These are phyloP conservation scores for Calypte anna DNA, from an alignment of 2,113 vertebrate species.

Conservation along the genomic window DNA sequence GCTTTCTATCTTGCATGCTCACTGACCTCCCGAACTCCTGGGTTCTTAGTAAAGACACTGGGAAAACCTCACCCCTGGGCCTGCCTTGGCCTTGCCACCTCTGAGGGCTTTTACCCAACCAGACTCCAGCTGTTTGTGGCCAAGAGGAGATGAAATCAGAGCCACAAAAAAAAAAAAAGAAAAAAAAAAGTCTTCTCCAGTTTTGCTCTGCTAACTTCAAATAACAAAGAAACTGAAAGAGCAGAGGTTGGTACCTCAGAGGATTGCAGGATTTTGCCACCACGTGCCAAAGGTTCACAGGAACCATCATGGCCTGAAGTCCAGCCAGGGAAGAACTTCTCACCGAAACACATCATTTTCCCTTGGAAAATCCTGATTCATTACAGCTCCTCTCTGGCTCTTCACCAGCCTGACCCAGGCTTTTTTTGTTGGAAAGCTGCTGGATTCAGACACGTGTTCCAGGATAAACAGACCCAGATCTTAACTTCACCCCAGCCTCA, in stretches of 20 bases:
- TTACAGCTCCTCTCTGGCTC: not conserved
- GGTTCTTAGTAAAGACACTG: rapidly evolving
- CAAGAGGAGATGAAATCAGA: not conserved
- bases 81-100: rapidly evolving
- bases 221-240: not conserved
- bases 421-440: not conserved
- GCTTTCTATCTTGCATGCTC: not conserved
- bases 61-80: not conserved
- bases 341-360: not conserved
- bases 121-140: not conserved
- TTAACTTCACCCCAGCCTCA: not conserved
- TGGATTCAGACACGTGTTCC: not conserved
- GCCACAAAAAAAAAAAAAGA: too few relatives aligned
- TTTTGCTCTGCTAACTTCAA: not conserved
- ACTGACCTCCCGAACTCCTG: not conserved
- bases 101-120: not conserved
- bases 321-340: not conserved
- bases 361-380: not conserved
- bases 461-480: not conserved
- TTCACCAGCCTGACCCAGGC: not conserved
- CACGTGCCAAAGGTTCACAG: not conserved
- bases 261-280: not conserved
- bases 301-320: not conserved
- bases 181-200: not conserved
- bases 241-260: not conserved